phyloP scores from a whole-genome alignment of 2,888 invertebrate species.

The Drosophila siamana region DNA sequence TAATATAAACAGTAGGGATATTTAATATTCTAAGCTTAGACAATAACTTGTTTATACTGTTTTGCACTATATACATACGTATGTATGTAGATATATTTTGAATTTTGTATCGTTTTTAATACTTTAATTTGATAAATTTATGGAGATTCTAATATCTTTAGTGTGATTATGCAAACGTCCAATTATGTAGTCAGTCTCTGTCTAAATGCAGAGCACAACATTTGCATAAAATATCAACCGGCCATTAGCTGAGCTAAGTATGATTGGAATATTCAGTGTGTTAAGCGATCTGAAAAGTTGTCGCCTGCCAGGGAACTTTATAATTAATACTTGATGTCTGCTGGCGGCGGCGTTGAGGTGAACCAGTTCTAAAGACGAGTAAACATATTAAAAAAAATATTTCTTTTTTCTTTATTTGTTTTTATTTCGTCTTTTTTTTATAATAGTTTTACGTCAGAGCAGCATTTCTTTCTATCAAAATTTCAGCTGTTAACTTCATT shows the following conservation, averaged over 20 bases:
- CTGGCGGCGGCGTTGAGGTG: slow-evolving; percentile 37
- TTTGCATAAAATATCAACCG: slow-evolving; percentile 51
- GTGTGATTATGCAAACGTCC: slow-evolving; percentile 44
- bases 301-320: slow-evolving; percentile 21
- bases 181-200: slow-evolving; percentile 47
- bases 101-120: neutral
- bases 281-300: slow-evolving; percentile 26
- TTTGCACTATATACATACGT: slow-evolving; percentile 1
- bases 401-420: slow-evolving; percentile 10
- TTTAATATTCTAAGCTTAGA: neutral
- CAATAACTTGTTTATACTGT: neutral
- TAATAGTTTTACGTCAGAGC: slow-evolving; percentile 3
- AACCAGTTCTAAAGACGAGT: slow-evolving; percentile 54
- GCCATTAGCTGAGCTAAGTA: slow-evolving; percentile 52
- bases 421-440: neutral
- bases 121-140: slow-evolving; percentile 18
- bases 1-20: neutral
- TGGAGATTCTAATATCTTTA: slow-evolving; percentile 36
- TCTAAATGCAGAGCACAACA: slow-evolving; percentile 57
- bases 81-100: neutral
- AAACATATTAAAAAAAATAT: slow-evolving; percentile 25
- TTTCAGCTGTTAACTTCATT: slow-evolving; percentile 18
- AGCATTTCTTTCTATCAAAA: slow-evolving; percentile 38
- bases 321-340: slow-evolving; percentile 41
- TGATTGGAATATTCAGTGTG: slow-evolving; percentile 25